Percentiles rank a stretch among this genome's conserved stretches.
Evolutionary conservation across 64 coral and sea anemone genomes (phyloP).

Genomic region (Montipora efflorescens): DNA sequence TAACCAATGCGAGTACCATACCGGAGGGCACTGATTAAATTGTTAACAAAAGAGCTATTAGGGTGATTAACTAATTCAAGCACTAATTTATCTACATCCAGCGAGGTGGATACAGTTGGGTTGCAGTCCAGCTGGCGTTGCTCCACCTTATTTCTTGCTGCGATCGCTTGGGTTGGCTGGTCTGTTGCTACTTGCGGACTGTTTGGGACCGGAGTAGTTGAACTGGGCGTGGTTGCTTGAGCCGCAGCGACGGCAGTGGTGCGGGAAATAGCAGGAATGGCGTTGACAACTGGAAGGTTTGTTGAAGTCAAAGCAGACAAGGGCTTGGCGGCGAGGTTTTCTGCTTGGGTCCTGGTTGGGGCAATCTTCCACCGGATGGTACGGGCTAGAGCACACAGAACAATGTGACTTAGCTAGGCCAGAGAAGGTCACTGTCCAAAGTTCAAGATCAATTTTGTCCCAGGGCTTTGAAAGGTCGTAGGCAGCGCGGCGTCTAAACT

Average conservation of each 20-base stretch:
- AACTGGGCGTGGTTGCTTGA: not conserved
- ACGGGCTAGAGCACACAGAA: not conserved
- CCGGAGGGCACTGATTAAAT: not conserved
- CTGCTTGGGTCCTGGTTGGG: not conserved
- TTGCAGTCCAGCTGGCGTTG: not conserved
- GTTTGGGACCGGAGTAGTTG: not conserved
- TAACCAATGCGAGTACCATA: constrained; percentile 9
- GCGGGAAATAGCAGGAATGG: not conserved
- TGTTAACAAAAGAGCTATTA: not conserved
- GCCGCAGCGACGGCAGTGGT: not conserved
- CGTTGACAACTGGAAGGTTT: not conserved
- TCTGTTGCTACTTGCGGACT: not conserved
- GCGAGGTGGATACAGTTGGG: not conserved
- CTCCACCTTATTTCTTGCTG: not conserved
- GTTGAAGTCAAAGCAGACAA: constrained; percentile 27
- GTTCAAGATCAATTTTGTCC: too few species aligned
- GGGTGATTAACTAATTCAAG: constrained; percentile 23
- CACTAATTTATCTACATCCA: not conserved
- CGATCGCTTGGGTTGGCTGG: not conserved
- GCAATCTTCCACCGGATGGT: not conserved
- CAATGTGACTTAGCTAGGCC: not conserved
- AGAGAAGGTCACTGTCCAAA: not conserved
- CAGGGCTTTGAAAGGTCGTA: not conserved
- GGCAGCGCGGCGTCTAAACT: constrained; percentile 1
- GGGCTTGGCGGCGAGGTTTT: not conserved